Evolutionary conservation across 2,113 vertebrate genomes (phyloP), one percentile per base, ranked within the genome.

Genomic region (Scartelaos histophorus): DNA sequence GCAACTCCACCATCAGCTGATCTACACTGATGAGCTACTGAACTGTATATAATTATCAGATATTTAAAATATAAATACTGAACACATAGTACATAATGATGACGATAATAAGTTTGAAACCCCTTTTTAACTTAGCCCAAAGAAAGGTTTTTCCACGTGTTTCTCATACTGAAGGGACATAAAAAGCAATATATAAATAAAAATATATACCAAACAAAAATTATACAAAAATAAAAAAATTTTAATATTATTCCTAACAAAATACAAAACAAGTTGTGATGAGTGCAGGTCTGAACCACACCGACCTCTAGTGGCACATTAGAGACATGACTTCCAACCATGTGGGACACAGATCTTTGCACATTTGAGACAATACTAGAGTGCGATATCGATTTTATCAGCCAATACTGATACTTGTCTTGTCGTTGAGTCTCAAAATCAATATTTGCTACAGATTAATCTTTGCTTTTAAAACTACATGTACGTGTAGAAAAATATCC

Each of bases 261-360:
- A 29, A 29, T 29, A 29, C 29, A 29, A 29, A 29, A 29, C 29
- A 29, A 29, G 29, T 29, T 2, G 38, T 13, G 3, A 24, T 24
- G 21, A 58, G 3, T 4, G 56, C 29, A 29, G 29, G 29, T 4
- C 29, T 38, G 7, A n/a, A 9, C 70, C 47, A 70, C 53, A 71
- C 34, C 61, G 85, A 66, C 75, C 65, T 69, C 82, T 76, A 5
- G 19, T 79, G 80, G 75, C 21, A 10, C 13, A 12, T 22, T 1
- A 13, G 0, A 47, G 69, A 3, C 24, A 46, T 73, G 7, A 66
- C 29, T 24, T 13, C 22, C 80, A 80, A 13, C 17, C 13, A 16
- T 43, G 7, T 43, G 10, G 7, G 9, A 0, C 38, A 43, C 38
- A 43, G 38, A 43, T 43, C 38, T 43, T 43, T 43, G 38, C 38